Base-by-base conservation (phyloP, 2,113 vertebrate genomes). In the Hystrix brachyura region DNA sequence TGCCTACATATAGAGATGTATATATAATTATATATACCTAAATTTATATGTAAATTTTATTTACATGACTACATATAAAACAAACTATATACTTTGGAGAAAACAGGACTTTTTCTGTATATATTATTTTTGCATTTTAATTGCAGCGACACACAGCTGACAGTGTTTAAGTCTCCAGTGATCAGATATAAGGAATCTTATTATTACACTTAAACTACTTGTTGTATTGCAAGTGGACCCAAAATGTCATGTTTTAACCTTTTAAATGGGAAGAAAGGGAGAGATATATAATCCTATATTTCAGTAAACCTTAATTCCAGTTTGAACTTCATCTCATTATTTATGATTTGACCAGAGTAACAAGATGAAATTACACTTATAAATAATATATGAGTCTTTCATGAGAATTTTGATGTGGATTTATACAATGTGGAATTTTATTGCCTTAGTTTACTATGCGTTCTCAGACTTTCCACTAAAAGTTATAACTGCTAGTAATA, bases 241-340 rank as follows among this genome's bases (percentile, higher is more conserved):
- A 93, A 95, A 97, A 95, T 97, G 79, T 93, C 96, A 94, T 87
- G 71, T 90, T 96, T 94, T 98, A 94, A 97, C 92, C 90, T 97
- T 97, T 97, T 95, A 80, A 96, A 62, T 94, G 76, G 83, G 90
- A 94, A 59, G 88, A 95, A 90, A 46, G 4, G 27, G 94, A 93
- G 62, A 97, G 93, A 87, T 94, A 79, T 93, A 78, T 48, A 94
- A 93, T 97, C 51, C 90, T 29, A 90, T 89, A 79, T 91, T 97
- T 97, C 95, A 97, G 13, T 94, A 93, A 95, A 90, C 8, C 80
- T 81, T 78, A 96, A 95, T 97, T 91, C 90, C 74, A 94, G 78
- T 94, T 94, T 74, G 38, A 13, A 53, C 46, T 79, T 90, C 83
- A 87, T 92, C 81, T 96, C 80, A 43, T 92, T 53, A 90, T 82